Evolutionary conservation across 2,797 vertebrate genomes (phyloP), one percentile per base, ranked within the genome.

Genomic region (Aythya fuligula): DNA sequence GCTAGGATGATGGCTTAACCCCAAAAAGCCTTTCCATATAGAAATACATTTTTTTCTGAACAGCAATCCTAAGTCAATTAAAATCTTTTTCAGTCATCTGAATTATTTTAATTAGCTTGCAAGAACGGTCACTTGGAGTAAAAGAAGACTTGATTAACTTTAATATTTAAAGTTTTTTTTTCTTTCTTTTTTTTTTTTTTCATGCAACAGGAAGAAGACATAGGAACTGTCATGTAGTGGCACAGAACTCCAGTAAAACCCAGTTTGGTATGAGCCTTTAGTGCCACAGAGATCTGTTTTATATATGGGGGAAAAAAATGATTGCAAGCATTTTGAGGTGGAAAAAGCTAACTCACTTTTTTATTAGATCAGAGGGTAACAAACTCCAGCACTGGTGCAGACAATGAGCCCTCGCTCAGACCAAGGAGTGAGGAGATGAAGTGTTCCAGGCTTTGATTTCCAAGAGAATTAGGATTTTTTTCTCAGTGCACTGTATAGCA

Each of bases 81-180:
- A 93, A 85, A 89, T 45, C 17, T 66, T 95, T 82, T 87, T 79
- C 88, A 94, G 61, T 80, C 65, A 87, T 71, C 13, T 89, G 71
- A 95, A 94, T 91, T 65, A 93, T 74, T 95, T 97, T 90, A 92
- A 95, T 94, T 93, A 94, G 94, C 58, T 92, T 62, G 85, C 85
- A 71, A 96, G 93, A 94, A 89, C 39, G 87, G 71, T 36, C 77
- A 89, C 72, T 95, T 87, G 34, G 57, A 87, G 30, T 77, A 93
- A 96, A 93, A 96, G 58, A 83, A 70, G 57, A 78, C 24, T 81
- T 78, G 80, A 96, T 94, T 92, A 91, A 95, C 82, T 84, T 85
- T 53, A 53, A 43, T 80, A 73, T 76, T 94, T 94, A 75, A 91
- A 96, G 49, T 58, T 49, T 56, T 18, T 27, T 12, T 62, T 28